Evolutionary conservation across 2,113 vertebrate genomes (phyloP).

Genomic region (rat (Rattus norvegicus)): DNA sequence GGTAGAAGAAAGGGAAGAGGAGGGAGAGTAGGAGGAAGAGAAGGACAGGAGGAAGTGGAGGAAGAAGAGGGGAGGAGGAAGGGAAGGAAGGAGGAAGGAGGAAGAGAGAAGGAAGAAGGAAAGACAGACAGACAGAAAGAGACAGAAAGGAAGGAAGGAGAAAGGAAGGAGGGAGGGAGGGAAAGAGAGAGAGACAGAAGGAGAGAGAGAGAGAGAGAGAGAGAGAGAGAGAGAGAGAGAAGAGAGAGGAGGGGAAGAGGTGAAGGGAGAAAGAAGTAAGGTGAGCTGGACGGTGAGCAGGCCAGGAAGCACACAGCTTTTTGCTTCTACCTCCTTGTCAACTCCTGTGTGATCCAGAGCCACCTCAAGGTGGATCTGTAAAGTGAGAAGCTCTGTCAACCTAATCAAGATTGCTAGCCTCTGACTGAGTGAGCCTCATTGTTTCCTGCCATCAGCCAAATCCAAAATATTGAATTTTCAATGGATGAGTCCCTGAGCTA

Average conservation of each 20-base stretch:
- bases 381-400: background rate
- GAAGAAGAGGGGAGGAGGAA: accelerated
- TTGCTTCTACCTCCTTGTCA: background rate
- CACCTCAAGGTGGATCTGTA: background rate
- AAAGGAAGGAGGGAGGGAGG: background rate
- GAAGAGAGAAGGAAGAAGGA: no score
- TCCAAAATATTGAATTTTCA: background rate
- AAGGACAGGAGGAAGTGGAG: accelerated
- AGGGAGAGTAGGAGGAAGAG: no score
- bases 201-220: no score
- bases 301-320: background rate
- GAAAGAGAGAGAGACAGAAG: accelerated
- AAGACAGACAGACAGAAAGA: no score
- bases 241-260: background rate
- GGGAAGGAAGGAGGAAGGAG: background rate
- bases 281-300: no score
- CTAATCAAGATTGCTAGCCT: background rate
- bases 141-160: no score
- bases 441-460: background rate
- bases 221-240: no score
- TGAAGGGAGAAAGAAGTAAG: no score
- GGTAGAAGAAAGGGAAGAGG: background rate
- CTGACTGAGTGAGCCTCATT: background rate
- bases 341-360: background rate
- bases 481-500: background rate